These are phyloP conservation scores for Epinotia brunnichana DNA, from an alignment of 2,888 invertebrate species.

Conservation along the genomic window DNA sequence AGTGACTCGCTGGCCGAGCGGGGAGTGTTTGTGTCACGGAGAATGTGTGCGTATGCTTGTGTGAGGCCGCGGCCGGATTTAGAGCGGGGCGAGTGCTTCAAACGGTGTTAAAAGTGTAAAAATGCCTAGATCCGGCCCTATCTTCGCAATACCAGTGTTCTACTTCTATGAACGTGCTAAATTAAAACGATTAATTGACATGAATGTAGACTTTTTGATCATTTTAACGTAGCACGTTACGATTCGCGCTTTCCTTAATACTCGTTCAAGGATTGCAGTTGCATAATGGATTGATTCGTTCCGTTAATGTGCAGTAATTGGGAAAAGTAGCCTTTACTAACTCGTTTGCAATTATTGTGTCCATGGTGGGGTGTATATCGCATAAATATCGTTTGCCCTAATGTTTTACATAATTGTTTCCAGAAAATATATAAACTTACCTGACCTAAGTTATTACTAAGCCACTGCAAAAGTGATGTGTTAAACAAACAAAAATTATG, in stretches of 20 bases:
- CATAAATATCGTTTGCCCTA: conserved; percentile 7
- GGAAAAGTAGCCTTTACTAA: conserved; percentile 13
- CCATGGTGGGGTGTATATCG: neutral
- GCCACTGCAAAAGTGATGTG: too few species aligned
- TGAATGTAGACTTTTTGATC: neutral
- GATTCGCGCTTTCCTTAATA: conserved; percentile 2
- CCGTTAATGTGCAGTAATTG: neutral
- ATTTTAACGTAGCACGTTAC: conserved; percentile 9
- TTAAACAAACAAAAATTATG: neutral
- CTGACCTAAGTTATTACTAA: conserved; percentile 5
- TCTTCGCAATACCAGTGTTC: conserved; percentile 6
- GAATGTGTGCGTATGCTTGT: conserved; percentile 13
- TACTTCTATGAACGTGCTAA: conserved; percentile 25
- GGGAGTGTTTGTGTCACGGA: conserved; percentile 7
- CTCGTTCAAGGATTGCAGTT: neutral
- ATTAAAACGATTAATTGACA: neutral
- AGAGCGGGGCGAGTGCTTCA: conserved; percentile 2
- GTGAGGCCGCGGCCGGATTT: neutral
- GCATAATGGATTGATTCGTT: conserved; percentile 7
- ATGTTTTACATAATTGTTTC: neutral
- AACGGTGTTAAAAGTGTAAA: neutral
- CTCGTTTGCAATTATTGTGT: conserved; percentile 8
- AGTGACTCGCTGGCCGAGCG: neutral
- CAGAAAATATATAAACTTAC: neutral
- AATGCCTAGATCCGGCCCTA: conserved; percentile 7